Conservation (phyloP, 2,113 vertebrate genomes). For the Entelurus aequoreus region DNA sequence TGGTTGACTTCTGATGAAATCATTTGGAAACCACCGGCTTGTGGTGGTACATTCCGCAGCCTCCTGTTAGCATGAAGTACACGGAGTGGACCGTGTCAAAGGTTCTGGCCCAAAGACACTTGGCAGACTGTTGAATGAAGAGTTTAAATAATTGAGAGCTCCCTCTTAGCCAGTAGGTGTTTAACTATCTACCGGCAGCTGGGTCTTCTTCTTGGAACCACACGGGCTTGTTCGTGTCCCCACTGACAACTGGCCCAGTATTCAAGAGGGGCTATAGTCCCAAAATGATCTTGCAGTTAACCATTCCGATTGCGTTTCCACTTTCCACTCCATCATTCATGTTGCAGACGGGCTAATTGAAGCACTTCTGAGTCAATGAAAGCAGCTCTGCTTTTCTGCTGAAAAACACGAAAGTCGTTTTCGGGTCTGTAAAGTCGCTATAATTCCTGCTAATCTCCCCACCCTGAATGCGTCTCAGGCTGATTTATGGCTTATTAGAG, state of each 20-base stretch:
- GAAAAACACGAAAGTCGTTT: background rate
- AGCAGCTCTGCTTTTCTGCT: background rate
- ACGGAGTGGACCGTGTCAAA: constrained; percentile 4
- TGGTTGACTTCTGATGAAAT: constrained; percentile 20
- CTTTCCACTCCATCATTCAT: background rate
- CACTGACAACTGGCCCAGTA: background rate
- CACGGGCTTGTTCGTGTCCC: background rate
- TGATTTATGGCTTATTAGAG: constrained; percentile 17
- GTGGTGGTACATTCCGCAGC: constrained; percentile 38
- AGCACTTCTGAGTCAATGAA: background rate
- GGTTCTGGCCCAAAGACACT: constrained; percentile 11
- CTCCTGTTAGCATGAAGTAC: constrained; percentile 1
- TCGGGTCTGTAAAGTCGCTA: background rate
- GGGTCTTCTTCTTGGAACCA: background rate
- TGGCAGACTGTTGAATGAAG: constrained; percentile 14
- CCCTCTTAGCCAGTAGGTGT: background rate
- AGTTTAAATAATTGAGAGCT: constrained; percentile 42
- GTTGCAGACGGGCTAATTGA: background rate
- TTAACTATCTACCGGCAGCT: no score
- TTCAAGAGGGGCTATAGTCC: background rate
- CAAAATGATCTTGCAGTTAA: background rate
- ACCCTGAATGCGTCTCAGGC: background rate
- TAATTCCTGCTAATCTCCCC: constrained; percentile 6
- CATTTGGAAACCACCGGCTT: constrained; percentile 10
- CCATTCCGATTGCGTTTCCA: background rate